Percentiles rank a stretch among this genome's conserved stretches.
These are phyloP conservation scores for Heliconius erato DNA, from an alignment of 2,888 invertebrate genomes.

Conservation along the genomic window DNA sequence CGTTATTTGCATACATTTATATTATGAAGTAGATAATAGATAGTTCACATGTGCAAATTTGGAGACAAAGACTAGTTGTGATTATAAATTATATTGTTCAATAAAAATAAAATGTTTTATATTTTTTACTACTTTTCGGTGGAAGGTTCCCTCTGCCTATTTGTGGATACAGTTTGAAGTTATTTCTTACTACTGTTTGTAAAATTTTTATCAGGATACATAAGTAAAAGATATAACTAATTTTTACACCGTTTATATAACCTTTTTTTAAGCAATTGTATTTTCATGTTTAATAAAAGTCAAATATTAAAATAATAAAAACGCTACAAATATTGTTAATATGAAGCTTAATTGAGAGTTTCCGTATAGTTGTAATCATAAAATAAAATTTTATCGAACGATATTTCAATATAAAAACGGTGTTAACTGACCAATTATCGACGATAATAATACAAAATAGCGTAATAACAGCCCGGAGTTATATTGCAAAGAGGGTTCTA, in stretches of 20 bases:
- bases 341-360: slow-evolving; percentile 3
- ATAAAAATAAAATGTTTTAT: too few species aligned
- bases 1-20: too few species aligned
- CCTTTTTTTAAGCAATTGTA: not conserved
- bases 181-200: too few species aligned
- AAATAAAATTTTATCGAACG: slow-evolving; percentile 22
- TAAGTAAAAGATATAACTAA: not conserved
- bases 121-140: not conserved
- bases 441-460: slow-evolving; percentile 49
- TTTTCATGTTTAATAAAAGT: not conserved
- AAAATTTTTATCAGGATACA: not conserved
- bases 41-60: too few species aligned
- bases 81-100: too few species aligned
- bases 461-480: slow-evolving; percentile 67
- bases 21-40: too few species aligned
- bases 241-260: too few species aligned
- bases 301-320: not conserved
- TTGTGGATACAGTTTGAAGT: not conserved
- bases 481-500: slow-evolving; percentile 76
- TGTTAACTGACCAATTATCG: slow-evolving; percentile 54
- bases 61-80: too few species aligned
- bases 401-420: slow-evolving; percentile 42
- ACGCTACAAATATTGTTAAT: not conserved
- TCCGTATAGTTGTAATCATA: slow-evolving; percentile 1
- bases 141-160: not conserved